A percentile compares a stretch with the other conserved stretches of the same genome.
phyloP scores from a whole-genome alignment of 1,140 invertebrate species.

The Vollenhovia emeryi region DNA sequence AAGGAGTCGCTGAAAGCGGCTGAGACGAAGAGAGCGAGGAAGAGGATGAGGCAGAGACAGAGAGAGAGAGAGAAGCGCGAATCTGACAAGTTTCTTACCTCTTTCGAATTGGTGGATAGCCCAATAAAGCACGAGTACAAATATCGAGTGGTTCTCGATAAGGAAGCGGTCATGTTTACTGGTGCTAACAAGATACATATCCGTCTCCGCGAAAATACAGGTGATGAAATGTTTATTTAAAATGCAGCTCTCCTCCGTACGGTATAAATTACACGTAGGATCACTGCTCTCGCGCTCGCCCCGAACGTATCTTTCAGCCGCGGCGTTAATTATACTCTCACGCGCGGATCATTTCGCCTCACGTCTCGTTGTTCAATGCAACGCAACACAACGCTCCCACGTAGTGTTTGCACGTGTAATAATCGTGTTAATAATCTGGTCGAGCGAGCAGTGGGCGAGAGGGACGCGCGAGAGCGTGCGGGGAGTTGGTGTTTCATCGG shows the following conservation, averaged over 20 bases:
- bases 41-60: too few species aligned
- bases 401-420: conserved; percentile 60
- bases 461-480: background rate
- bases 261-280: background rate
- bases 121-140: background rate
- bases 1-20: background rate
- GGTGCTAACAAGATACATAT: background rate
- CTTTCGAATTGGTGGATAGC: background rate
- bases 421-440: conserved; percentile 70
- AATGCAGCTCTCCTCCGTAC: background rate
- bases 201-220: background rate
- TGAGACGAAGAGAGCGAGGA: background rate
- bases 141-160: conserved; percentile 6
- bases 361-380: conserved; percentile 27
- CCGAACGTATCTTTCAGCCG: conserved; percentile 24
- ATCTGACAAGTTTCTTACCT: background rate
- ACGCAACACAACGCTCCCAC: conserved; percentile 18
- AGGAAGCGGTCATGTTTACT: background rate
- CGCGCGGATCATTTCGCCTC: conserved; percentile 43
- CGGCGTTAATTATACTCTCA: conserved; percentile 46
- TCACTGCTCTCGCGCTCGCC: background rate
- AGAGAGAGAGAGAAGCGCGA: background rate
- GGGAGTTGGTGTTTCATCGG: conserved; percentile 69
- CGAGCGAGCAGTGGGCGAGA: conserved; percentile 14
- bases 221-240: background rate